phyloP scores from a whole-genome alignment of 1,140 invertebrate genomes.

The Caerostris extrusa region DNA sequence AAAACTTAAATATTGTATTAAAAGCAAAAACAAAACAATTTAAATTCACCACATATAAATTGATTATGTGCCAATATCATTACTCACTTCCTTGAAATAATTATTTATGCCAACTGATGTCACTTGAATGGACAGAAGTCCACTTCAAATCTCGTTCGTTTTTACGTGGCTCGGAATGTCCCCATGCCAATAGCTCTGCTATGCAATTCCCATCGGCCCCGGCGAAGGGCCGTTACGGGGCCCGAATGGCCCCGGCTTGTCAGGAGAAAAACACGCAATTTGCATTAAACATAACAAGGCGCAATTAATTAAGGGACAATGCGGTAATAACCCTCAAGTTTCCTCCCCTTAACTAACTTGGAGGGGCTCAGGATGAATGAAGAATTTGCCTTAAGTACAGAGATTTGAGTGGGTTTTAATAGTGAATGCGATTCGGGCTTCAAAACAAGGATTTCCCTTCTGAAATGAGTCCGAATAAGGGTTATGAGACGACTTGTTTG shows the following conservation, averaged over 20 bases:
- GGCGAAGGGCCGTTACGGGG: not conserved
- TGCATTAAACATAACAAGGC: constrained; percentile 28
- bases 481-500: not conserved
- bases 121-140: too few relatives aligned
- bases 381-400: constrained; percentile 18
- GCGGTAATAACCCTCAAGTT: constrained; percentile 7
- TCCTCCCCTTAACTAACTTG: not conserved
- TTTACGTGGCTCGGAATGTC: not conserved
- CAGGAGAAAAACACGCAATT: not conserved
- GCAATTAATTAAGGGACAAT: constrained; percentile 57
- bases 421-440: constrained; percentile 25
- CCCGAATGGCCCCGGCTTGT: not conserved
- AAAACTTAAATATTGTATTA: too few relatives aligned
- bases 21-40: too few relatives aligned
- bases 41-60: too few relatives aligned
- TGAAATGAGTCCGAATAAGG: not conserved
- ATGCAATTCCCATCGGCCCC: not conserved
- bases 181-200: not conserved
- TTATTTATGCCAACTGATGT: too few relatives aligned
- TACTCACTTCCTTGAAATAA: too few relatives aligned
- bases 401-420: constrained; percentile 26
- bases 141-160: too few relatives aligned
- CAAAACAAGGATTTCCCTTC: not conserved
- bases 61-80: too few relatives aligned
- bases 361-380: not conserved